Evolutionary conservation across 2,888 invertebrate species (phyloP), one percentile per base, ranked within the genome.

Genomic region (Perdita meconis): DNA sequence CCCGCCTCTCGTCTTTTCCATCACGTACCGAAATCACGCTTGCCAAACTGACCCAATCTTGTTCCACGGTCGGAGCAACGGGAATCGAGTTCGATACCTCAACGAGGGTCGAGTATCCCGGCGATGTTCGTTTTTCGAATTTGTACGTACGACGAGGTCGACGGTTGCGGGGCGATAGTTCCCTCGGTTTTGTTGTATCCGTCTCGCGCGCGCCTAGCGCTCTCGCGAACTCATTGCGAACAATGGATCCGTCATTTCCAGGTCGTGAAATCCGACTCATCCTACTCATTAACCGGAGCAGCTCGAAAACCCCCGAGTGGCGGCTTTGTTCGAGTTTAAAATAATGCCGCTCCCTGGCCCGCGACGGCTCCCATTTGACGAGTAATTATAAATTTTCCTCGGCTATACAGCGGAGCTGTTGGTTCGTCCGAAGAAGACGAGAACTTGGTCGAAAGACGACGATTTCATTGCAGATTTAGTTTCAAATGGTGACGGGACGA

Each of bases 191-290:
- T 38, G 65, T 68, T 72, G 44, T 66, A 73, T 64, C 64, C 59
- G 72, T 10, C 50, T 30, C 30, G 57, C 53, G 57, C 53, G 40
- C 36, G 26, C 36, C 60, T 59, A 60, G 50, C 78, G 56, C 51
- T 38, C 73, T 51, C 80, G 64, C 36, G 59, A 64, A 71, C 78
- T 42, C 70, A 22, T 56, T 63, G 76, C 55, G 66, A 86, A 88
- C 86, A 86, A 88, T 86, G 82, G 78, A 68, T 78, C 78, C 84
- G 78, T 86, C 86, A 80, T 84, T 87, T 84, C 55, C 86, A 85
- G 80, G 67, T 78, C 69, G 77, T 68, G 55, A 30, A 69, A 71
- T 77, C 36, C 64, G 68, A 66, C 77, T 73, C 70, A 16, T 67
- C 66, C 67, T 67, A 53, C 80, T 85, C 74, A 81, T 84, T 84